Base-by-base conservation (phyloP, 2,797 vertebrate species). In the Acropternis orthonyx region DNA sequence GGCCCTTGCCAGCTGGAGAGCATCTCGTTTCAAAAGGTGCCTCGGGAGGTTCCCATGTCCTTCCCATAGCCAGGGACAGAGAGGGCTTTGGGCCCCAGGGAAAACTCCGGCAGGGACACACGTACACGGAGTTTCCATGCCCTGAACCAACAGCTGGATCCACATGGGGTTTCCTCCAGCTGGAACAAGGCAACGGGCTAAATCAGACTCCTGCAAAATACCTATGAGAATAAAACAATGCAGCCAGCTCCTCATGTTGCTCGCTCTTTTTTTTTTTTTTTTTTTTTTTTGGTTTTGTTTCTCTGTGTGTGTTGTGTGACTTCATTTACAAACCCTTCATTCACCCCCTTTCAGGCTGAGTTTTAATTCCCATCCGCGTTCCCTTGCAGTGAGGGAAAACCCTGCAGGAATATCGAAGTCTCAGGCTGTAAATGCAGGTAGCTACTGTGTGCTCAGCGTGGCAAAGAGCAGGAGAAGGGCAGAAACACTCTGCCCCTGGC, bases 111-210 rank as follows among this genome's bases (percentile, higher is more conserved):
- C 20, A 28, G 85, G 9, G 84, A 71, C 71, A 48, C 71, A 51
- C 10, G 21, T 3, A 34, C n/a, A 23, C 85, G 65, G 71, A 82
- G 49, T 85, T 95, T 96, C 95, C 82, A 32, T 77, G 85, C 74
- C 80, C 65, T 48, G 76, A 58, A n/a, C 44, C 5, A 91, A 77
- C 95, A 92, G 93, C 89, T 91, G 94, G 84, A 44, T 52, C 92
- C 87, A 77, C 65, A 18, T 83, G 93, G 75, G 84, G 18, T 71
- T 94, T 80, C 49, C 85, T 91, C 43, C 10, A 23, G 78, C 89
- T 91, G 85, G 56, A 89, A 71, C 41, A 76, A 65, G 51, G 56
- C 81, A 71, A 63, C 0, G 2, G 43, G 43, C 77, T 94, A 43
- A 76, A 66, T 32, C 71, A 56, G 74, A 20, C n/a, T 55, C 24